A percentile compares a stretch with the other conserved stretches of the same genome.
Evolutionary conservation across 2,797 vertebrate genomes (phyloP).

Genomic region (Cottoperca gobio): DNA sequence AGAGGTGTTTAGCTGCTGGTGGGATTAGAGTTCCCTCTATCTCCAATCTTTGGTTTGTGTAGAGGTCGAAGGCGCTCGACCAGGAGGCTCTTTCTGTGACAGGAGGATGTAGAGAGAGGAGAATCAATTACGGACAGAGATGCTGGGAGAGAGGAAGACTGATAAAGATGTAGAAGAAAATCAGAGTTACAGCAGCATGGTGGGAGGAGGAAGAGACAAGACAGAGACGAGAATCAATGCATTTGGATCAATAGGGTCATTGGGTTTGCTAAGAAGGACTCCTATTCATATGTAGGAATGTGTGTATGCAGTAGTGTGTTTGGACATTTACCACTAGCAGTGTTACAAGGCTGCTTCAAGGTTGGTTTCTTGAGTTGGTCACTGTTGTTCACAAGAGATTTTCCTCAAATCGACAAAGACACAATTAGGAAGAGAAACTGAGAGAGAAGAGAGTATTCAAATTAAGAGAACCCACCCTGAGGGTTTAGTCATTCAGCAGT

Average conservation of each 20-base stretch:
- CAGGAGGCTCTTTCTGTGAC: slow-evolving; percentile 33
- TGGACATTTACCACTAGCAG: neutral
- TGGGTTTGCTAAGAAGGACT: slow-evolving; percentile 26
- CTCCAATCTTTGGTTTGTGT: slow-evolving; percentile 16
- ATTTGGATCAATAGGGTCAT: slow-evolving; percentile 36
- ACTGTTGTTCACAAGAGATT: slow-evolving; percentile 37
- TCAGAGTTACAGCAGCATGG: slow-evolving; percentile 16
- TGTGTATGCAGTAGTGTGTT: slow-evolving; percentile 11
- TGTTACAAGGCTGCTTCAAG: neutral
- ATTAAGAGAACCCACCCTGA: slow-evolving; percentile 8
- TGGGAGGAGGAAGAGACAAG: slow-evolving; percentile 28
- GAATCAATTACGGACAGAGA: slow-evolving; percentile 54
- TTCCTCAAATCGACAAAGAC: slow-evolving; percentile 21
- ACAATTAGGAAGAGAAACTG: neutral
- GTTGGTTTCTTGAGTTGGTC: slow-evolving; percentile 34
- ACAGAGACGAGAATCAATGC: slow-evolving; percentile 30
- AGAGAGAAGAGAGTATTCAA: slow-evolving; percentile 6
- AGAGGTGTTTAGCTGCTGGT: neutral
- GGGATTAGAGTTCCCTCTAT: slow-evolving; percentile 24
- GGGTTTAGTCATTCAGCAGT: slow-evolving; percentile 45
- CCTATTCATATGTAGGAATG: slow-evolving; percentile 6
- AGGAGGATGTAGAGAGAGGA: slow-evolving; percentile 39
- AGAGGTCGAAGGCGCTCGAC: slow-evolving; percentile 25
- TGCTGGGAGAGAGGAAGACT: slow-evolving; percentile 2
- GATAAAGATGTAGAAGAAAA: slow-evolving; percentile 28